These are phyloP conservation scores for Spermophilus dauricus DNA, from an alignment of 2,113 vertebrate species.

Conservation along the genomic window DNA sequence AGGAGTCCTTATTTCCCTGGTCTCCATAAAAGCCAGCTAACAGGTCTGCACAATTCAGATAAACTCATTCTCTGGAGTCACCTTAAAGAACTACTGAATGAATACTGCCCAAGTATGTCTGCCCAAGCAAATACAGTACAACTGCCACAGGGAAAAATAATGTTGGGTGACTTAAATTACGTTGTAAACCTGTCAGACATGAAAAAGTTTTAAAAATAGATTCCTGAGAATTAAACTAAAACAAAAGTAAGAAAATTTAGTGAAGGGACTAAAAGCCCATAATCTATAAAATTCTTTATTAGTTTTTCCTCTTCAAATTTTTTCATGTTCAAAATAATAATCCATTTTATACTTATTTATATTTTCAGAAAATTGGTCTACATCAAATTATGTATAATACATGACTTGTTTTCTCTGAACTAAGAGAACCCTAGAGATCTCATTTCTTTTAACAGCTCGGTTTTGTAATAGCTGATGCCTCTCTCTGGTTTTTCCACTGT, in stretches of 20 bases:
- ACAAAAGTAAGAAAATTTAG: constrained; percentile 1
- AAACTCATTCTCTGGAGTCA: neutral
- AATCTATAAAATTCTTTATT: neutral
- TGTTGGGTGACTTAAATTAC: neutral
- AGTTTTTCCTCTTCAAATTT: neutral
- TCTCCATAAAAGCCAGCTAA: neutral
- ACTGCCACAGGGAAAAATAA: neutral
- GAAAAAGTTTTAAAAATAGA: neutral
- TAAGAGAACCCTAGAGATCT: neutral
- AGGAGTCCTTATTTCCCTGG: neutral
- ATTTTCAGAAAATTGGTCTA: constrained; percentile 13
- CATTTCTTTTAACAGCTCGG: neutral
- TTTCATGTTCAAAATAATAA: neutral
- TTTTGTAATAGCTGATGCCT: neutral
- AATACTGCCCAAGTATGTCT: neutral
- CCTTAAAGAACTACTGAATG: neutral
- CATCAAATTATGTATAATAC: neutral
- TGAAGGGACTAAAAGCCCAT: neutral
- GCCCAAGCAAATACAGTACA: neutral
- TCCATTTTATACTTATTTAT: neutral
- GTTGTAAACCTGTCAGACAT: neutral
- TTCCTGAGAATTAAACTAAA: constrained; percentile 23
- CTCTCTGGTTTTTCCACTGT: neutral
- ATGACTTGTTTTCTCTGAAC: neutral
- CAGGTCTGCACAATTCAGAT: neutral